A percentile compares a stretch with the other conserved stretches of the same genome.
Evolutionary conservation across 2,888 invertebrate species (phyloP).

Genomic region (Drosophila leonis): DNA sequence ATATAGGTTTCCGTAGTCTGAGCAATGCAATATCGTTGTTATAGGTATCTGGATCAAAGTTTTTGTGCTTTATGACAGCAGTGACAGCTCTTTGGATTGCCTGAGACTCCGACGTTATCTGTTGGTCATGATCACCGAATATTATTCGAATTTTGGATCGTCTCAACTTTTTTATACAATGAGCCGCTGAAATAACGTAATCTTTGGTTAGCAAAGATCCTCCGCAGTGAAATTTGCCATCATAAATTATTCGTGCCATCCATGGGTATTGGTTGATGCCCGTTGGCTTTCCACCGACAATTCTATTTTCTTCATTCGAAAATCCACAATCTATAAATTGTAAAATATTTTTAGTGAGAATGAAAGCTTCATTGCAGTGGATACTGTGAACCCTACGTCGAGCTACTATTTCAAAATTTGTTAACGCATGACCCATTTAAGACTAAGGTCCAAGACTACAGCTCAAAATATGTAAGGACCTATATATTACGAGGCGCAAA

Average conservation of each 20-base stretch:
- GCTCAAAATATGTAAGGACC: neutral
- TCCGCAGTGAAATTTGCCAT: conserved; percentile 95
- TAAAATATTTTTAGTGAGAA: neutral
- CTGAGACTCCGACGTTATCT: conserved; percentile 90
- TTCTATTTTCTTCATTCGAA: conserved; percentile 93
- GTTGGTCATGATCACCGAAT: conserved; percentile 94
- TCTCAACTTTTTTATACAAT: conserved; percentile 92
- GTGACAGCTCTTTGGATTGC: conserved; percentile 94
- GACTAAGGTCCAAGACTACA: neutral
- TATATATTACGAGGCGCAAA: neutral
- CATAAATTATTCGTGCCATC: conserved; percentile 94
- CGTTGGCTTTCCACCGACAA: conserved; percentile 93
- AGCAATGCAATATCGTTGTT: conserved; percentile 94
- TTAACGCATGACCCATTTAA: neutral
- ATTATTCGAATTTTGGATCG: conserved; percentile 93
- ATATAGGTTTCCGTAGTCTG: conserved; percentile 91
- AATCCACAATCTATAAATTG: conserved; percentile 90
- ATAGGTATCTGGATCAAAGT: conserved; percentile 94
- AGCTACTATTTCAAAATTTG: neutral
- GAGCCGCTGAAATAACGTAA: conserved; percentile 94
- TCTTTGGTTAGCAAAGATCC: conserved; percentile 93
- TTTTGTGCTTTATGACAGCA: conserved; percentile 91
- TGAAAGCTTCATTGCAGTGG: neutral
- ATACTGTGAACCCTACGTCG: neutral
- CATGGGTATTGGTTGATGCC: conserved; percentile 94